A percentile compares a stretch with the other conserved stretches of the same genome.
Conservation (phyloP, 2,888 invertebrate species). For the Idaea straminata region DNA sequence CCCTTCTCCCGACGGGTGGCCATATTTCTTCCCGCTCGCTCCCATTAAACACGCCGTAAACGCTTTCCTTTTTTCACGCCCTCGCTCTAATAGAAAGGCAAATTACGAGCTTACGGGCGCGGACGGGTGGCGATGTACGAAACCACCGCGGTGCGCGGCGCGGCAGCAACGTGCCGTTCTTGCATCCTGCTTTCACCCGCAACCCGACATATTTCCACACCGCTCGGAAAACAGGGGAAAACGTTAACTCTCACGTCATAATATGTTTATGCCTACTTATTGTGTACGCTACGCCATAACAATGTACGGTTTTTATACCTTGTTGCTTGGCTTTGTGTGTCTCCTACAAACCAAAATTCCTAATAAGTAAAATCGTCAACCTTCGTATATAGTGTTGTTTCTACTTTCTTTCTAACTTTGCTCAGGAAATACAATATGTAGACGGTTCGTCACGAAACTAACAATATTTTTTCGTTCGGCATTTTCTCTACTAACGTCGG, state of each 20-base stretch:
- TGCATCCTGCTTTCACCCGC: constrained; percentile 62
- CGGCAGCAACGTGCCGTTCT: constrained; percentile 60
- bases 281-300: constrained; percentile 23
- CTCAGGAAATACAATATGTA: neutral
- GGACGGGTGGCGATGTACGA: constrained; percentile 80
- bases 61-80: constrained; percentile 81
- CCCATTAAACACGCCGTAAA: constrained; percentile 80
- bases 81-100: constrained; percentile 81
- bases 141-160: constrained; percentile 76
- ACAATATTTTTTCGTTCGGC: neutral
- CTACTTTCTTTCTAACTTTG: neutral
- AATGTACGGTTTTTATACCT: constrained; percentile 7
- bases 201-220: constrained; percentile 52
- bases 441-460: neutral
- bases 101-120: constrained; percentile 81
- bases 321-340: constrained; percentile 4
- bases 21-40: constrained; percentile 80
- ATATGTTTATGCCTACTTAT: constrained; percentile 56
- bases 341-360: constrained; percentile 2
- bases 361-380: constrained; percentile 3
- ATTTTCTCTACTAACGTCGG: constrained; percentile 9
- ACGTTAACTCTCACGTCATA: constrained; percentile 74
- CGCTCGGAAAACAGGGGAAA: constrained; percentile 67
- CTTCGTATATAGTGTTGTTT: neutral
- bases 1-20: constrained; percentile 75